Evolutionary conservation across 2,888 invertebrate species (phyloP).

Genomic region (Itoplectis maculator): DNA sequence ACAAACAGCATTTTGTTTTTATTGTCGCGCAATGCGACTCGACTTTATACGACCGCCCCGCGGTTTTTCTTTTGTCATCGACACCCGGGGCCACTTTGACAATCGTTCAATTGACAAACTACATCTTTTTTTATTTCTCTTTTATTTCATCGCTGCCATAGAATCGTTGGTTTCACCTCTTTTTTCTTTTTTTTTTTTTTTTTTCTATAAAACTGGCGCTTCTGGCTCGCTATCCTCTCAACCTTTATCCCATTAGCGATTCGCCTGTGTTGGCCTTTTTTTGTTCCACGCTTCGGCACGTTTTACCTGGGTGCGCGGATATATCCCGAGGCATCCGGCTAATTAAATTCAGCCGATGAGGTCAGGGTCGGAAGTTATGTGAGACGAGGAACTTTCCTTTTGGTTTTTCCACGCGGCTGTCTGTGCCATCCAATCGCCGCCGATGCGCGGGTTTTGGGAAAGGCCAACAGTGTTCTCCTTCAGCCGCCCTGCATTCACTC

Average conservation of each 20-base stretch:
- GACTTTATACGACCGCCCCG: no score
- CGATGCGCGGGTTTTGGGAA: not conserved
- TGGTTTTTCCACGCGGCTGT: not conserved
- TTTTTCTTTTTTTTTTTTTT: not conserved
- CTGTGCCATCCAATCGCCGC: not conserved
- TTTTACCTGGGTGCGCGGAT: not conserved
- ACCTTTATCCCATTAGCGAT: not conserved
- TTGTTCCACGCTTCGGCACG: not conserved
- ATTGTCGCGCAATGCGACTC: slow-evolving; percentile 2
- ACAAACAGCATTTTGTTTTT: slow-evolving; percentile 50
- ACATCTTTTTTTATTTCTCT: not conserved
- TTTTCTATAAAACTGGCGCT: not conserved
- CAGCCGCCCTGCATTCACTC: not conserved
- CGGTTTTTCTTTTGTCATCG: slow-evolving; percentile 19
- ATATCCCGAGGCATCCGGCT: not conserved
- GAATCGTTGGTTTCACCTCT: no score
- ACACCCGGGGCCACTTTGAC: not conserved
- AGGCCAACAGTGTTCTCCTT: not conserved
- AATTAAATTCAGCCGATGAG: slow-evolving; percentile 10
- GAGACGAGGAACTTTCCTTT: not conserved
- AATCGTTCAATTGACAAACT: not conserved
- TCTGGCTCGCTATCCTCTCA: not conserved
- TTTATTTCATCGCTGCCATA: no score
- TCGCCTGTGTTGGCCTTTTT: not conserved
- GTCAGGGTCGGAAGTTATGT: not conserved